Base-by-base conservation (phyloP, 2,888 invertebrate genomes). In the Drosophila paramelanica region DNA sequence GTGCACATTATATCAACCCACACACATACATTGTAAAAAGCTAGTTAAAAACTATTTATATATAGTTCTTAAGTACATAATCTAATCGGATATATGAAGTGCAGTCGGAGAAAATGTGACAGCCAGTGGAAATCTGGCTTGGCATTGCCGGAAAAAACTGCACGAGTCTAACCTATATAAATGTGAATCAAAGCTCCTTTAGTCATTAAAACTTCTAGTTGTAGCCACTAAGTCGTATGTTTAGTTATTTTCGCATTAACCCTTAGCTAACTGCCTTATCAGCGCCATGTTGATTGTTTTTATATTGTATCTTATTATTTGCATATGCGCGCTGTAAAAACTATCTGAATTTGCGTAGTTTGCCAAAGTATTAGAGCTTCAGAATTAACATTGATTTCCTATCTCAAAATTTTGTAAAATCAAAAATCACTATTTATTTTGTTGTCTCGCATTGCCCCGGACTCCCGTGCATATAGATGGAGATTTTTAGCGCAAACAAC, bases 131-230 rank as follows among this genome's bases (percentile, higher is more conserved):
- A 36, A 4, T 8, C 36, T 39, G n/a, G 33, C 13, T 41, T 52
- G 20, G 17, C 42, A 42, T 55, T 53, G 39, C 41, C 46, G 39
- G 51, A 27, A 11, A 52, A 45, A 52, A 45, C 59, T 62, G 52
- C 23, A 61, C 49, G 36, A 43, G 52, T 67, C 61, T 57, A 50
- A 62, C 55, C 62, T 52, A 67, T 50, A 57, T 46, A 81, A 87
- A 75, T 70, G 77, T 78, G 73, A 81, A 88, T 88, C 85, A 87
- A 88, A 84, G 83, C 88, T 88, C 88, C 86, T 85, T 88, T 85
- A 85, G 74, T 76, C 62, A 61, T 67, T 71, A 59, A 70, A 65
- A 61, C 56, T 56, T 67, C 46, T 86, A 81, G 86, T 72, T 86
- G 47, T 86, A 86, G 68, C 31, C 25, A 59, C 57, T 83, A 83